Evolutionary conservation across 2,113 vertebrate genomes (phyloP).

Genomic region (Sitta europaea): DNA sequence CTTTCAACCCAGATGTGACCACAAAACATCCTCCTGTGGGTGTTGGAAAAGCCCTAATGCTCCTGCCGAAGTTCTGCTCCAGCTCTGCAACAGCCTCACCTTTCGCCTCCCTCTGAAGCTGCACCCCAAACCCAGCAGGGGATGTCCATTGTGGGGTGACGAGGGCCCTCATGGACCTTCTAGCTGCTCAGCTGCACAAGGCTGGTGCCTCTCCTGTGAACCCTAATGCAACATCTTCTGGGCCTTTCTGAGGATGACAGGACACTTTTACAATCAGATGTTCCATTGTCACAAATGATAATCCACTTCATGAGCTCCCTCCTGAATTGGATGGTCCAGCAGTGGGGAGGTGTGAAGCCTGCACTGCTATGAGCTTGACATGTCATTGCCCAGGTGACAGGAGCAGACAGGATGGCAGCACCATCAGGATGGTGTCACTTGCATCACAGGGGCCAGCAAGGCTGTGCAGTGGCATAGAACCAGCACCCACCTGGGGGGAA

Average conservation of each 20-base stretch:
- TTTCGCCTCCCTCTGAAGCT: background rate
- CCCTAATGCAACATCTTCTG: background rate
- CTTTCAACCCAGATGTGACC: background rate
- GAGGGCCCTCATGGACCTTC: background rate
- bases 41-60: rapidly evolving
- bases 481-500: background rate
- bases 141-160: rapidly evolving
- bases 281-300: background rate
- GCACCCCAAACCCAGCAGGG: background rate
- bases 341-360: background rate
- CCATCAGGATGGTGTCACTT: background rate
- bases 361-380: background rate
- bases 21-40: rapidly evolving
- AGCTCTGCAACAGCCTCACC: background rate
- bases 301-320: rapidly evolving
- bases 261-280: background rate
- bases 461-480: background rate
- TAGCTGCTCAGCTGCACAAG: background rate
- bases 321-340: background rate
- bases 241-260: background rate
- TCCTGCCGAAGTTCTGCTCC: background rate
- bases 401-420: background rate
- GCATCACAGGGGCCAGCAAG: background rate
- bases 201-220: background rate
- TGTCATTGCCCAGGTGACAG: background rate